phyloP scores from a whole-genome alignment of 2,797 vertebrate species.

The Tamandua tetradactyla region DNA sequence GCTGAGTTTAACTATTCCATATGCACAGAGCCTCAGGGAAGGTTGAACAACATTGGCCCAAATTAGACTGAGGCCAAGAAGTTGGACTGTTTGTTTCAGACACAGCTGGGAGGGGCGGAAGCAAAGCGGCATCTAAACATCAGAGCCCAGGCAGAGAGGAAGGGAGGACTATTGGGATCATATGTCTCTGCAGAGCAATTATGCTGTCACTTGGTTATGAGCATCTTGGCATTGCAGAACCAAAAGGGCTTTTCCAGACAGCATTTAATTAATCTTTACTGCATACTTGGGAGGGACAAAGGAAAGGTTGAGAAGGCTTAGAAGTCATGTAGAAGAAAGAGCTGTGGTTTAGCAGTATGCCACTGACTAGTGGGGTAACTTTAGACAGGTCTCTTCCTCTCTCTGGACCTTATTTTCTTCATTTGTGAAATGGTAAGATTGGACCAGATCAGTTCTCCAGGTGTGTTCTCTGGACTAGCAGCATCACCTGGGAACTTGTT shows the following conservation, averaged over 20 bases:
- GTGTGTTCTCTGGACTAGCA: not conserved
- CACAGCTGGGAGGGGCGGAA: conserved; percentile 27
- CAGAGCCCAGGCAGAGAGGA: conserved; percentile 52
- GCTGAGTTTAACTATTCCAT: conserved; percentile 15
- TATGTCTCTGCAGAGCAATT: conserved; percentile 63
- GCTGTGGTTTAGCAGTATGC: conserved; percentile 33
- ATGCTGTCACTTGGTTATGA: conserved; percentile 64
- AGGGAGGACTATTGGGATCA: conserved; percentile 57
- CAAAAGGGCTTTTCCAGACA: conserved; percentile 67
- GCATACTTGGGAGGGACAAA: conserved; percentile 40
- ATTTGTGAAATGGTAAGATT: conserved; percentile 23
- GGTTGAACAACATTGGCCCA: conserved; percentile 30
- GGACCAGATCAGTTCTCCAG: conserved; percentile 1
- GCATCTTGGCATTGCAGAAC: conserved; percentile 60
- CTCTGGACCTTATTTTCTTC: not conserved
- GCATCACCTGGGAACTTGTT: not conserved
- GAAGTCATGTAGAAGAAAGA: conserved; percentile 23
- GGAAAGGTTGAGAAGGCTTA: conserved; percentile 30
- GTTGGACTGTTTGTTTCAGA: conserved; percentile 59
- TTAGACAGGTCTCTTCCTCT: conserved; percentile 26
- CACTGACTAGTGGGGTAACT: conserved; percentile 21
- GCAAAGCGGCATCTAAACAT: conserved; percentile 48
- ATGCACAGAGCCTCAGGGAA: conserved; percentile 52
- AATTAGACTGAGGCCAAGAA: conserved; percentile 39
- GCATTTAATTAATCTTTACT: conserved; percentile 58